These are phyloP conservation scores for Alligator sinensis DNA, from an alignment of 2,113 vertebrate genomes.

Conservation along the genomic window DNA sequence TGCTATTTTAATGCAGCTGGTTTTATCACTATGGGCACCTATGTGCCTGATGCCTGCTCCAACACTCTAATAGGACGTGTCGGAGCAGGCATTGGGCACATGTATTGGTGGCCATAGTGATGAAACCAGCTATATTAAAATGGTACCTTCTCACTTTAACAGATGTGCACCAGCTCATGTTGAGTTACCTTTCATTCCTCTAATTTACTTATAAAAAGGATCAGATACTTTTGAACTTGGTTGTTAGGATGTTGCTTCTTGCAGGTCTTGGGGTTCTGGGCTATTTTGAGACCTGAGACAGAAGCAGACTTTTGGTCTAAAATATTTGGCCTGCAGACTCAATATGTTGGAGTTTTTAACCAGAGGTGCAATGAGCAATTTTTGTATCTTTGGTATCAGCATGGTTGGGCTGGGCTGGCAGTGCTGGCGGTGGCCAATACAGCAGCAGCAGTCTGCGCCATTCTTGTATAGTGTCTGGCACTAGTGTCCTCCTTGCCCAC, in stretches of 20 bases:
- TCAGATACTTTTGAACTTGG: background rate
- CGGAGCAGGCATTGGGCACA: no score
- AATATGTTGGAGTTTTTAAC: background rate
- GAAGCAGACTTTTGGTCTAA: background rate
- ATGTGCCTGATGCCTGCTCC: no score
- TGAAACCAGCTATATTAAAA: background rate
- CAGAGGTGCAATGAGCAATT: background rate
- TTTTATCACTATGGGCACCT: background rate
- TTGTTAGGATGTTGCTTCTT: background rate
- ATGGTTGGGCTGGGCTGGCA: no score
- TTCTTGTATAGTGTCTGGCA: no score
- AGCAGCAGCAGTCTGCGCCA: no score
- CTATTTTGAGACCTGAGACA: background rate
- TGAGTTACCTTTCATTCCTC: conserved; percentile 16
- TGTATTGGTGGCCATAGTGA: background rate
- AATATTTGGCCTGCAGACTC: background rate
- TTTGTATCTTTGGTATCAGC: no score
- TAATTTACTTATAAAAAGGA: background rate
- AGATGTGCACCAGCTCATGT: background rate
- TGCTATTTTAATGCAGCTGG: background rate
- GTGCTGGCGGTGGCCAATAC: no score
- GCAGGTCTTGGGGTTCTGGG: background rate
- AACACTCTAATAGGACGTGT: no score
- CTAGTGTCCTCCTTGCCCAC: no score
- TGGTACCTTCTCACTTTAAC: background rate